These are phyloP conservation scores for Drosophila seguyi DNA, from an alignment of 1,140 invertebrate species.

Conservation along the genomic window DNA sequence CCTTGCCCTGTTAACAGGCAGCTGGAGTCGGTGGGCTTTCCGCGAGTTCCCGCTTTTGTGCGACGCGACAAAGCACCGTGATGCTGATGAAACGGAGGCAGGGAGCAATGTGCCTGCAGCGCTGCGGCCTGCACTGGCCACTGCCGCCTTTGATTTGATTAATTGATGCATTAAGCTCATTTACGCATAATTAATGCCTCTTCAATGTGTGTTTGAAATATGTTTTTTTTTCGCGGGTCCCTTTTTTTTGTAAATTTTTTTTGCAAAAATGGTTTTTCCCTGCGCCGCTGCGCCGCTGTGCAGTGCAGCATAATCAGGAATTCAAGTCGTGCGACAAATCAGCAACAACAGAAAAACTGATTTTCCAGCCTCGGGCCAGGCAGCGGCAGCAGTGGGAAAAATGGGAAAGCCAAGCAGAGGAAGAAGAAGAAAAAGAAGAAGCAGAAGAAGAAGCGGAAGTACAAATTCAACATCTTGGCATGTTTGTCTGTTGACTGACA, in stretches of 20 bases:
- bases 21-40: conserved; percentile 30
- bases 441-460: conserved; percentile 70
- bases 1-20: conserved; percentile 23
- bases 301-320: conserved; percentile 72
- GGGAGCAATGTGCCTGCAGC: conserved; percentile 14
- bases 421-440: conserved; percentile 49
- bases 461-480: conserved; percentile 69
- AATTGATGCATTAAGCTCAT: conserved; percentile 83
- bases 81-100: conserved; percentile 1
- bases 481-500: conserved; percentile 68
- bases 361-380: conserved; percentile 62
- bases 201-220: conserved; percentile 62
- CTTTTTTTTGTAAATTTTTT: conserved; percentile 21
- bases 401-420: conserved; percentile 15
- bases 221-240: conserved; percentile 6
- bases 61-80: conserved; percentile 64
- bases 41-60: conserved; percentile 75
- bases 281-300: conserved; percentile 34
- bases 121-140: conserved; percentile 31
- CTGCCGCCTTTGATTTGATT: conserved; percentile 77
- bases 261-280: conserved; percentile 48
- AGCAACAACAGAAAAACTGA: conserved; percentile 65
- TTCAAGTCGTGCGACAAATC: conserved; percentile 81
- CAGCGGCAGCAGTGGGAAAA: conserved; percentile 46
- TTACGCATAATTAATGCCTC: conserved; percentile 80